Conservation (phyloP, 2,888 invertebrate genomes). For the Drosophila stalkeri region DNA sequence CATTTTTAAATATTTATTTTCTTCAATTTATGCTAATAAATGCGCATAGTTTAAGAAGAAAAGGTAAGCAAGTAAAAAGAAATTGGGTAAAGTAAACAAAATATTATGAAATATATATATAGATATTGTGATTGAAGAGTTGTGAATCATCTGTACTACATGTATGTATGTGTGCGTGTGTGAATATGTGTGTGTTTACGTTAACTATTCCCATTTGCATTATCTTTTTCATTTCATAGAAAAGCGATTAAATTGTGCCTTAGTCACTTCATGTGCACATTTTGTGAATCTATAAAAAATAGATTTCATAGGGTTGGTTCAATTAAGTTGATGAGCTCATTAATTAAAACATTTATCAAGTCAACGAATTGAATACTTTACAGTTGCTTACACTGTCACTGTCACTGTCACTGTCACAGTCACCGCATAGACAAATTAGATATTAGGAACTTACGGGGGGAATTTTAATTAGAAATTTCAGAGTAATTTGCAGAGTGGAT, state of each 20-base stretch:
- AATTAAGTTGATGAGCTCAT: conserved; percentile 38
- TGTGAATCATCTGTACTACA: conserved; percentile 42
- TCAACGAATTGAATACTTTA: conserved; percentile 5
- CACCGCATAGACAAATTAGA: background rate
- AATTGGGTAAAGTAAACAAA: conserved; percentile 38
- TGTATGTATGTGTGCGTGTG: background rate
- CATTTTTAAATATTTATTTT: conserved; percentile 10
- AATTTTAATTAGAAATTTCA: background rate
- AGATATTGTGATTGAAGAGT: conserved; percentile 10
- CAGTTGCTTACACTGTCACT: background rate
- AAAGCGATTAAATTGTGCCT: conserved; percentile 45
- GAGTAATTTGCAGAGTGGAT: background rate
- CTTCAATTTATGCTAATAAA: conserved; percentile 47
- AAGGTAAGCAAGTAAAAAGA: conserved; percentile 9
- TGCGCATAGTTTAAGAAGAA: conserved; percentile 34
- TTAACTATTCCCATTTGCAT: conserved; percentile 26
- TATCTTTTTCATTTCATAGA: conserved; percentile 42
- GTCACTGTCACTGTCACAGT: no score
- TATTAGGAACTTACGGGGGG: no score
- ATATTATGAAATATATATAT: background rate
- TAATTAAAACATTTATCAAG: conserved; percentile 41
- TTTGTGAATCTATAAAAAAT: conserved; percentile 21
- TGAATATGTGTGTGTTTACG: background rate
- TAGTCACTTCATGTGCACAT: conserved; percentile 43
- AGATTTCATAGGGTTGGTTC: background rate